A percentile compares a stretch with the other conserved stretches of the same genome.
Evolutionary conservation across 1,140 invertebrate genomes (phyloP).

Genomic region (Medauroidea extradentata): DNA sequence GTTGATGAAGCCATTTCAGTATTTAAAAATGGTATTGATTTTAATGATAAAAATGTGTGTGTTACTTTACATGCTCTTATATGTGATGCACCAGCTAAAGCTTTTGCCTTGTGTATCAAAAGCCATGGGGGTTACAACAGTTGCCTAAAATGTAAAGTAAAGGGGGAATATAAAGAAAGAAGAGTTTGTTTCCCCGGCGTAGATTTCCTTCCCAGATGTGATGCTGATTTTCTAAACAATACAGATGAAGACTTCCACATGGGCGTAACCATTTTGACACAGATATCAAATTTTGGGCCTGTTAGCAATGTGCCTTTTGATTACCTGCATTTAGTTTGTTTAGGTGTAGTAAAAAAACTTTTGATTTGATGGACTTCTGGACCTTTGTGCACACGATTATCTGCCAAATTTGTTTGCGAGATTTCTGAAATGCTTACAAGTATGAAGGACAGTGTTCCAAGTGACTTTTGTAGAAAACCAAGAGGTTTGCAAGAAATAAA

Average conservation of each 20-base stretch:
- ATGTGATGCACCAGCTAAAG: conserved; percentile 22
- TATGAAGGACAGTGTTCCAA: conserved; percentile 8
- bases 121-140: conserved; percentile 18
- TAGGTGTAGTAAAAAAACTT: conserved; percentile 23
- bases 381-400: background rate
- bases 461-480: conserved; percentile 21
- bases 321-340: conserved; percentile 24
- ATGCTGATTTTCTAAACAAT: conserved; percentile 10
- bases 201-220: conserved; percentile 4
- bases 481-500: conserved; percentile 12
- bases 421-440: conserved; percentile 3
- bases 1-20: conserved; percentile 22
- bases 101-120: conserved; percentile 17
- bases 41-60: background rate
- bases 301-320: conserved; percentile 24
- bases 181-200: conserved; percentile 12
- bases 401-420: background rate
- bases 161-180: conserved; percentile 13
- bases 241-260: conserved; percentile 11
- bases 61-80: conserved; percentile 17
- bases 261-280: conserved; percentile 9
- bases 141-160: conserved; percentile 16
- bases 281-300: conserved; percentile 15
- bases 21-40: conserved; percentile 13
- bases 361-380: conserved; percentile 11